Base-by-base conservation (phyloP, 1,140 invertebrate genomes). In the Rhopalosiphum padi region DNA sequence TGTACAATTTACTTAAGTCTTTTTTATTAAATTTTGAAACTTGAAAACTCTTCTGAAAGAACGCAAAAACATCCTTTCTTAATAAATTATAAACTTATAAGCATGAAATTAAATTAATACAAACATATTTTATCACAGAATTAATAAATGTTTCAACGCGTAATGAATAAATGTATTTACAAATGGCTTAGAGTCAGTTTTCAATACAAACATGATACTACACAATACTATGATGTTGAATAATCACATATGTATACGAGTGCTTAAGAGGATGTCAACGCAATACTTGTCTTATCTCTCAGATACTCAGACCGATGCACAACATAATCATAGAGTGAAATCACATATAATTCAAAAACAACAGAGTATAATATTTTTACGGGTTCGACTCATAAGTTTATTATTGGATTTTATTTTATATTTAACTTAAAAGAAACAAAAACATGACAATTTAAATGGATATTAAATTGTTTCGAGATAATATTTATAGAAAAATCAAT, bases 151-250 rank as follows among this genome's bases (percentile, higher is more conserved):
- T n/a, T n/a, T 60, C 25, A 77, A 68, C 30, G 30, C 18, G 0
- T 77, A n/a, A 77, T 77, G n/a, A n/a, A 77, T 77, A 77, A n/a
- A 77, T 77, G n/a, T n/a, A 77, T 77, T n/a, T 77, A n/a, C 5
- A n/a, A 68, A 15, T 3, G 30, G 15, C n/a, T n/a, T 77, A n/a
- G 15, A 68, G 30, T n/a, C n/a, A 77, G 30, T 77, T 77, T 77
- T 77, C 15, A 18, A 18, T 77, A 77, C 1, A 77, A n/a, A 77
- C n/a, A 18, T 77, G n/a, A 77, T 15, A n/a, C 60, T 77, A n/a
- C 60, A 77, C 15, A 35, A 18, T 77, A 77, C 6, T 77, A 77
- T n/a, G n/a, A 21, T 77, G 11, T 15, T 77, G 30, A n/a, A 77
- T 15, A 68, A 68, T 68, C 60, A n/a, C 30, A 68, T n/a, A 68